Evolutionary conservation across 2,888 invertebrate species (phyloP).

Genomic region (Merodon equestris): DNA sequence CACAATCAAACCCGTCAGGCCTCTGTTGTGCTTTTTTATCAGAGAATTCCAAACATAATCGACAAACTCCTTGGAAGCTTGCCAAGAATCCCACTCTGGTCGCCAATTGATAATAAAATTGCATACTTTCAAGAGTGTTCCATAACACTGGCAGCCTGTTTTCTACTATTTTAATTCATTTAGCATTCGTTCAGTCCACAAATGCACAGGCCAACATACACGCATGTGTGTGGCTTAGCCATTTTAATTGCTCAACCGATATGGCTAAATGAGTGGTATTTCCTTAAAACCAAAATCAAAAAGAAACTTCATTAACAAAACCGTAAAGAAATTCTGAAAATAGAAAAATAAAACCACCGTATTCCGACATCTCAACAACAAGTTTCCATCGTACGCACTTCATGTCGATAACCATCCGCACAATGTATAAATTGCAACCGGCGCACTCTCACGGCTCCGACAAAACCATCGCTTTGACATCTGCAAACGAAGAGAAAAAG

Average conservation of each 20-base stretch:
- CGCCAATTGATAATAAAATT: conserved; percentile 43
- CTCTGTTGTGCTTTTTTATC: not conserved
- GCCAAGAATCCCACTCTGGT: conserved; percentile 38
- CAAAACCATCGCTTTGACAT: no score
- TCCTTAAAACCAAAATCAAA: conserved; percentile 31
- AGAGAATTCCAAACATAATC: conserved; percentile 1
- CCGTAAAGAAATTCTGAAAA: not conserved
- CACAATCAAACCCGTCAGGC: no score
- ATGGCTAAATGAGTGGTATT: conserved; percentile 59
- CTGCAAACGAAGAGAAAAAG: no score
- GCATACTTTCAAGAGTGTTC: conserved; percentile 40
- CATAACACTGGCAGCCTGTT: no score
- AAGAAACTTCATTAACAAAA: no score
- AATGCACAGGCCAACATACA: not conserved
- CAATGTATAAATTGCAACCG: conserved; percentile 50
- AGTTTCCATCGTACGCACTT: conserved; percentile 25
- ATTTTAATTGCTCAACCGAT: conserved; percentile 66
- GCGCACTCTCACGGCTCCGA: conserved; percentile 21
- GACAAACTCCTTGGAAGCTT: no score
- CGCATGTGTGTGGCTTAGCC: conserved; percentile 46
- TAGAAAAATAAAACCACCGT: no score
- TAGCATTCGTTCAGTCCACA: conserved; percentile 15
- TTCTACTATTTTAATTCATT: conserved; percentile 7
- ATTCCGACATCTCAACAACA: conserved; percentile 19
- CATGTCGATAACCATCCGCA: conserved; percentile 13